Evolutionary conservation across 2,113 vertebrate genomes (phyloP).

Genomic region (Stegostoma tigrinum): DNA sequence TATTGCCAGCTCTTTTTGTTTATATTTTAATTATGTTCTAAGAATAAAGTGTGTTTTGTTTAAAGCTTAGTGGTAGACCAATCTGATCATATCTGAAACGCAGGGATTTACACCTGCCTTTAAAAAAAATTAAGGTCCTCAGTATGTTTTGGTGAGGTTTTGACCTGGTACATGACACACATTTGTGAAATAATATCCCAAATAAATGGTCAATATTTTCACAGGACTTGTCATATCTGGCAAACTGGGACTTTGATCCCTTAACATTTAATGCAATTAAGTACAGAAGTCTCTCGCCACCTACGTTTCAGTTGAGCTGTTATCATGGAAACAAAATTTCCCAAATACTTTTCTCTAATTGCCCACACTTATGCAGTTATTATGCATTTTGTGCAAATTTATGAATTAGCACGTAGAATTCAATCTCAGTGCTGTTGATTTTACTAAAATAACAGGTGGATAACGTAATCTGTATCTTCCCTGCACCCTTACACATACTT

Average conservation of each 20-base stretch:
- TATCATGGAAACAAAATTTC: background rate
- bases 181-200: background rate
- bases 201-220: background rate
- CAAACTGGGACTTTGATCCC: background rate
- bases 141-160: too few species aligned
- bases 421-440: too few species aligned
- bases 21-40: too few species aligned
- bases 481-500: background rate
- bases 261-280: background rate
- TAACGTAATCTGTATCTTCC: background rate
- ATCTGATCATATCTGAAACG: too few species aligned
- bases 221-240: background rate
- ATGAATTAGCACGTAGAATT: too few species aligned
- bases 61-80: too few species aligned
- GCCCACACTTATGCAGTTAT: background rate
- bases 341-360: background rate
- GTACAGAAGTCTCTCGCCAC: background rate
- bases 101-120: too few species aligned
- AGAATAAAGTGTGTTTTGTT: too few species aligned
- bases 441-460: background rate
- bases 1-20: too few species aligned
- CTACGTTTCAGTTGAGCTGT: background rate
- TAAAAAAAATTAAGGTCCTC: too few species aligned
- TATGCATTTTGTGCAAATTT: background rate
- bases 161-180: background rate